Conservation (phyloP, 2,797 vertebrate genomes). For the Pangasius macronema region DNA sequence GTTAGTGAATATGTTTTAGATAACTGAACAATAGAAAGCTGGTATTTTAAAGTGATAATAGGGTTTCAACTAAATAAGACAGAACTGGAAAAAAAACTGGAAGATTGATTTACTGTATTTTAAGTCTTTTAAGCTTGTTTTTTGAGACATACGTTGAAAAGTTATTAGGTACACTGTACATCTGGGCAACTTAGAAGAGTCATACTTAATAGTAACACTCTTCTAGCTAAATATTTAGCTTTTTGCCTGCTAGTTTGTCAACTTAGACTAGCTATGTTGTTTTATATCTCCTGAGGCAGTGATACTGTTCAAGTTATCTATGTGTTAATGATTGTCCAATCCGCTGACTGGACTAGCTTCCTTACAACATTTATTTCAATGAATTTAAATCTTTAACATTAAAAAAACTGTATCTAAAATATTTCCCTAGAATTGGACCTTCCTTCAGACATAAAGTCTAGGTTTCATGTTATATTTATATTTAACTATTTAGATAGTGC, state of each 20-base stretch:
- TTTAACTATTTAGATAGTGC: not conserved
- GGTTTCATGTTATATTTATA: not conserved
- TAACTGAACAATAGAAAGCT: not conserved
- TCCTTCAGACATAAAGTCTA: not conserved
- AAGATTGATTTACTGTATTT: too few relatives aligned
- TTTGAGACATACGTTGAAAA: too few relatives aligned
- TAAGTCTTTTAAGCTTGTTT: too few relatives aligned
- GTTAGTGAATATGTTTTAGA: not conserved
- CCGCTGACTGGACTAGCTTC: not conserved
- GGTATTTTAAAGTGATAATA: too few relatives aligned
- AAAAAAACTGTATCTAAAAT: not conserved
- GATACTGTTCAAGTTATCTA: not conserved
- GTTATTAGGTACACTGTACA: not conserved
- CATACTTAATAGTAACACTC: not conserved
- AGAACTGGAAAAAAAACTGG: too few relatives aligned
- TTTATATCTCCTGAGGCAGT: too few relatives aligned
- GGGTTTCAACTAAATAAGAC: too few relatives aligned
- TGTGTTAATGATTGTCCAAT: not conserved
- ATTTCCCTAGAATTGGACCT: not conserved
- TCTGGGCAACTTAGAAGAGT: not conserved
- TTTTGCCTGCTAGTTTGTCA: not conserved
- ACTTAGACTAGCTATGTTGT: not conserved
- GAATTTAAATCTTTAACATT: not conserved
- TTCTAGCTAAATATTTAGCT: not conserved
- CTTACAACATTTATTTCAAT: not conserved